A percentile compares a stretch with the other conserved stretches of the same genome.
Conservation (phyloP, 2,888 invertebrate species). For the Drepanosiphum platanoidis region DNA sequence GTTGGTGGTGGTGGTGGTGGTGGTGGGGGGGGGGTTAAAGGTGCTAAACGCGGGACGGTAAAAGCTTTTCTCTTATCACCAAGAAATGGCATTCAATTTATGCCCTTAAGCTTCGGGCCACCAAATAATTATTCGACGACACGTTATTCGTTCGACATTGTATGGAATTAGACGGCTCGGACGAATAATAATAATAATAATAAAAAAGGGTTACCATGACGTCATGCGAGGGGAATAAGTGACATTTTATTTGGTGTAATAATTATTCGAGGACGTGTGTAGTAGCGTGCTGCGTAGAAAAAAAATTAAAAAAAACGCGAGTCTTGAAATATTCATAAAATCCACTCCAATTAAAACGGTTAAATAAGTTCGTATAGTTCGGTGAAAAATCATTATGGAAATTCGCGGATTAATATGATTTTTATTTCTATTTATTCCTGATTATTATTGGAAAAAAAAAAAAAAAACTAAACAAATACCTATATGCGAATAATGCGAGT, state of each 20-base stretch:
- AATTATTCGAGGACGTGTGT: slow-evolving; percentile 7
- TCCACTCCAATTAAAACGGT: neutral
- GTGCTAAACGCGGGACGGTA: neutral
- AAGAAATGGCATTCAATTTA: neutral
- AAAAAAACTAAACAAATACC: too few relatives aligned
- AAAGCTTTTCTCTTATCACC: slow-evolving; percentile 47
- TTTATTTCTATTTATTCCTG: neutral
- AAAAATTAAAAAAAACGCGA: neutral
- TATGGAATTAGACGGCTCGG: neutral
- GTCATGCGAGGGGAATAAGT: slow-evolving; percentile 12
- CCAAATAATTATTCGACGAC: slow-evolving; percentile 31
- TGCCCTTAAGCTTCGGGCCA: neutral
- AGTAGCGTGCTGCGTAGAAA: neutral
- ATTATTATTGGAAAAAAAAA: neutral
- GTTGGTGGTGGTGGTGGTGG: too few relatives aligned
- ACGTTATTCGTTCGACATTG: slow-evolving; percentile 7
- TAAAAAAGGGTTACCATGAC: neutral
- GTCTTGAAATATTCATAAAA: neutral
- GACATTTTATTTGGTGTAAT: slow-evolving; percentile 31
- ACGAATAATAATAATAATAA: slow-evolving; percentile 8
- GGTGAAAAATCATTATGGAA: neutral
- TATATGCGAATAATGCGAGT: too few relatives aligned
- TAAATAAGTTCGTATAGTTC: neutral
- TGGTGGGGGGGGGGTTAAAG: too few relatives aligned
- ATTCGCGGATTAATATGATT: neutral